phyloP scores from a whole-genome alignment of 2,113 vertebrate genomes.

The Myxocyprinus asiaticus region DNA sequence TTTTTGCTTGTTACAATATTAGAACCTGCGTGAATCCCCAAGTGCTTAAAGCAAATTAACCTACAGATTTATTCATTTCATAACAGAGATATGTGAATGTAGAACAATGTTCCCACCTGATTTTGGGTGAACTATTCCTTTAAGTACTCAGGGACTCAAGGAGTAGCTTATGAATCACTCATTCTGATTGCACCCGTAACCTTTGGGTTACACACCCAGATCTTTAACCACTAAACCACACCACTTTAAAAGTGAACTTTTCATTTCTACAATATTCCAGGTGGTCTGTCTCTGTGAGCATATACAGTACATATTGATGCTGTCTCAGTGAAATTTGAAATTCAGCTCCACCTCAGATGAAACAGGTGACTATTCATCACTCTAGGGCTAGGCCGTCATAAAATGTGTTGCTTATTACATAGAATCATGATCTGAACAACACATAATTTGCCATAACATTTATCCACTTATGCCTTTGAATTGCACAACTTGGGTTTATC shows the following conservation, averaged over 20 bases:
- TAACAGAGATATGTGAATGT: too few species aligned
- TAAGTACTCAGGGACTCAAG: too few species aligned
- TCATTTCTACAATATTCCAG: slow-evolving; percentile 12
- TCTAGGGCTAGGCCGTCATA: slow-evolving; percentile 35
- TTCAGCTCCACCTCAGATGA: not conserved
- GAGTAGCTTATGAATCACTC: too few species aligned
- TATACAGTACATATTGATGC: not conserved
- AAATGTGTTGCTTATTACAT: slow-evolving; percentile 25
- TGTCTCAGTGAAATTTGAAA: not conserved
- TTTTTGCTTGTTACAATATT: too few species aligned
- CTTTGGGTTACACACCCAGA: too few species aligned
- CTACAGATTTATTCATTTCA: too few species aligned
- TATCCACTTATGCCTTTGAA: not conserved
- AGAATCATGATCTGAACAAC: not conserved
- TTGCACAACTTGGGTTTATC: not conserved
- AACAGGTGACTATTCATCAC: slow-evolving; percentile 64
- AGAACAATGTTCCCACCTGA: too few species aligned
- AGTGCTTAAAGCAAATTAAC: too few species aligned
- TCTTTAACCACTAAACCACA: not conserved
- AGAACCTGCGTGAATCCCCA: too few species aligned
- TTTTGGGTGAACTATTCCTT: too few species aligned
- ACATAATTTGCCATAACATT: slow-evolving; percentile 9
- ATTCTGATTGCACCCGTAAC: too few species aligned
- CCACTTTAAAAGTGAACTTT: not conserved
- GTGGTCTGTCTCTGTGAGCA: slow-evolving; percentile 7